Conservation (phyloP, 2,888 invertebrate genomes). For the Acanthosepion esculentum region DNA sequence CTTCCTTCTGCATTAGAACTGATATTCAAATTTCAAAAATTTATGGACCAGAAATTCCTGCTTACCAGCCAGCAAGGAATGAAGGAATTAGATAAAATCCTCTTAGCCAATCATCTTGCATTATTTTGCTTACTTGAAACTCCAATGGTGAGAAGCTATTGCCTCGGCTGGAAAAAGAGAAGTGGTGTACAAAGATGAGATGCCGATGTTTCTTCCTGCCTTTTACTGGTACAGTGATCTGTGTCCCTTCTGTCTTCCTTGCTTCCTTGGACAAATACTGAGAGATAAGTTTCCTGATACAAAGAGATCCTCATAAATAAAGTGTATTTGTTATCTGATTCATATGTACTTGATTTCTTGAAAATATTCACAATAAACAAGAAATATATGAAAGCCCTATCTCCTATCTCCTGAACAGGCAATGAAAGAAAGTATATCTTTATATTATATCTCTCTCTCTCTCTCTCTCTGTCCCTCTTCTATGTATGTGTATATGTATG, state of each 20-base stretch:
- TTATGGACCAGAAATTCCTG: slow-evolving; percentile 33
- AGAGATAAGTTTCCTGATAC: neutral
- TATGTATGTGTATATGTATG: neutral
- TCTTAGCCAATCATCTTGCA: slow-evolving; percentile 4
- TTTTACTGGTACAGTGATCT: neutral
- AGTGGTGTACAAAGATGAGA: neutral
- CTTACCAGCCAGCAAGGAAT: neutral
- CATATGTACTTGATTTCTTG: neutral
- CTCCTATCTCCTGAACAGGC: neutral
- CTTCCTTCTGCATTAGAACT: neutral
- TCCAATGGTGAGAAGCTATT: neutral
- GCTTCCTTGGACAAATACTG: slow-evolving; percentile 9
- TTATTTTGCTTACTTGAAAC: neutral
- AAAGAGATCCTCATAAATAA: neutral
- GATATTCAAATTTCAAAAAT: slow-evolving; percentile 33
- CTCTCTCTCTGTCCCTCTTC: neutral
- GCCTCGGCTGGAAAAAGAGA: neutral
- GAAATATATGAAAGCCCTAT: slow-evolving; percentile 18
- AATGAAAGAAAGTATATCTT: neutral
- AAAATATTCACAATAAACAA: neutral
- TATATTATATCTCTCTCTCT: neutral
- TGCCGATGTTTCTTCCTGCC: neutral
- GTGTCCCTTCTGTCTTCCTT: neutral
- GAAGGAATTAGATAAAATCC: neutral
- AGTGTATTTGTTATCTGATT: slow-evolving; percentile 9